Percentiles rank a stretch among this genome's conserved stretches.
Conservation (phyloP, 1,140 invertebrate genomes). For the Ceratitis capitata region DNA sequence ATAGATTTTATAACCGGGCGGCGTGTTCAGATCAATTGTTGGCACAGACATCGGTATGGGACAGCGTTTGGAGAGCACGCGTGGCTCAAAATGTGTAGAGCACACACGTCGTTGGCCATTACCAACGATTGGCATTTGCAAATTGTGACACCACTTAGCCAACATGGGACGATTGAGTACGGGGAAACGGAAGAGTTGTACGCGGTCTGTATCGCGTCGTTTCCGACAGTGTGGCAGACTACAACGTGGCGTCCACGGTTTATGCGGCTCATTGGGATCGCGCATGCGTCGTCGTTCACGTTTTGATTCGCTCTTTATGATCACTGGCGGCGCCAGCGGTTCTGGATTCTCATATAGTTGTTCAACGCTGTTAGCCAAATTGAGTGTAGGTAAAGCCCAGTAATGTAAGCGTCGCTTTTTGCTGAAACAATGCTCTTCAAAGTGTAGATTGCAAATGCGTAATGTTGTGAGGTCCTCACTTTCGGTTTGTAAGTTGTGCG, state of each 20-base stretch:
- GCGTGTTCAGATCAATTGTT: constrained; percentile 56
- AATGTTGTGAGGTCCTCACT: constrained; percentile 45
- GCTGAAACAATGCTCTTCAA: constrained; percentile 59
- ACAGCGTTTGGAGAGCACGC: constrained; percentile 59
- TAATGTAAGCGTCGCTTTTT: constrained; percentile 58
- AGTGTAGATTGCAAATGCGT: constrained; percentile 60
- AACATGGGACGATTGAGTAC: constrained; percentile 57
- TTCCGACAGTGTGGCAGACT: constrained; percentile 60
- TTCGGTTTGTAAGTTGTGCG: constrained; percentile 58
- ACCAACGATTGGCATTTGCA: constrained; percentile 55
- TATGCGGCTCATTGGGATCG: not conserved
- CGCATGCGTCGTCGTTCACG: constrained; percentile 29
- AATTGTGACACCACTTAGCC: constrained; percentile 60
- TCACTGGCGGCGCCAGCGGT: constrained; percentile 51
- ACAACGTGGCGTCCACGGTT: constrained; percentile 58
- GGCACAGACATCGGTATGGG: constrained; percentile 59
- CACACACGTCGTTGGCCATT: constrained; percentile 56
- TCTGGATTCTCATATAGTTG: constrained; percentile 61
- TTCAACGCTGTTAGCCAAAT: constrained; percentile 55
- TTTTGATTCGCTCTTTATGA: constrained; percentile 46
- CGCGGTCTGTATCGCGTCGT: constrained; percentile 54
- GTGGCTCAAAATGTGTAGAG: constrained; percentile 58
- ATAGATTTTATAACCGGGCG: constrained; percentile 58
- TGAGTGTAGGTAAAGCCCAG: constrained; percentile 61
- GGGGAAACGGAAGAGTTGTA: constrained; percentile 60